phyloP scores from a whole-genome alignment of 30 jellyfish, hydroid and myxozoan species.

The Mastigias papua region DNA sequence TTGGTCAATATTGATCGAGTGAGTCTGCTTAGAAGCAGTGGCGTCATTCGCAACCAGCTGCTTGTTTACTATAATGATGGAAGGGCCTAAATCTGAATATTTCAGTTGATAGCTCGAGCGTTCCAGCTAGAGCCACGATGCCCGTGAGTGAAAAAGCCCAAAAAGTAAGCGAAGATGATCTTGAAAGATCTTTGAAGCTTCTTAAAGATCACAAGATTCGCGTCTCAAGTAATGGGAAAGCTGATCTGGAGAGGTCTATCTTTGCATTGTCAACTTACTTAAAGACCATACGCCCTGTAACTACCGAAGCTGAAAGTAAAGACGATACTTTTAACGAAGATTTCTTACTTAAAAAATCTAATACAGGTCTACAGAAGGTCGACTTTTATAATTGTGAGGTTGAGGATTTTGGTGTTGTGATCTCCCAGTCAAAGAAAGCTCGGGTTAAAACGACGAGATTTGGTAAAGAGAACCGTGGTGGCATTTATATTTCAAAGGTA shows the following conservation, averaged over 20 bases:
- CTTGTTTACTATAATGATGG: background rate
- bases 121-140: conserved; percentile 11
- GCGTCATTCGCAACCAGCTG: conserved; percentile 69
- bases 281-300: conserved; percentile 70
- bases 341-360: conserved; percentile 17
- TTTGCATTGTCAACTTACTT: conserved; percentile 78
- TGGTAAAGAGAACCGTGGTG: conserved; percentile 79
- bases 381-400: conserved; percentile 79
- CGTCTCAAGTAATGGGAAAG: conserved; percentile 48
- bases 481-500: conserved; percentile 44
- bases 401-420: conserved; percentile 81
- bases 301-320: conserved; percentile 35
- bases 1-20: conserved; percentile 2
- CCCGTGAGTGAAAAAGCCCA: conserved; percentile 36
- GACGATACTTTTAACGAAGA: conserved; percentile 44
- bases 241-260: conserved; percentile 71
- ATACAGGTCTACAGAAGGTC: conserved; percentile 40
- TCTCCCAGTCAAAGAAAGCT: conserved; percentile 67
- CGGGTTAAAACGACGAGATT: conserved; percentile 34
- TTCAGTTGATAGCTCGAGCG: background rate
- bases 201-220: conserved; percentile 56
- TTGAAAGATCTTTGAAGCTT: conserved; percentile 63
- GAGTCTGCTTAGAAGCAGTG: conserved; percentile 18
- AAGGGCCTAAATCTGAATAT: conserved; percentile 19
- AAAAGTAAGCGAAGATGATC: conserved; percentile 46